Percentiles rank a stretch among this genome's conserved stretches.
Evolutionary conservation across 2,888 invertebrate genomes (phyloP).

Genomic region (Ophion ellenae): DNA sequence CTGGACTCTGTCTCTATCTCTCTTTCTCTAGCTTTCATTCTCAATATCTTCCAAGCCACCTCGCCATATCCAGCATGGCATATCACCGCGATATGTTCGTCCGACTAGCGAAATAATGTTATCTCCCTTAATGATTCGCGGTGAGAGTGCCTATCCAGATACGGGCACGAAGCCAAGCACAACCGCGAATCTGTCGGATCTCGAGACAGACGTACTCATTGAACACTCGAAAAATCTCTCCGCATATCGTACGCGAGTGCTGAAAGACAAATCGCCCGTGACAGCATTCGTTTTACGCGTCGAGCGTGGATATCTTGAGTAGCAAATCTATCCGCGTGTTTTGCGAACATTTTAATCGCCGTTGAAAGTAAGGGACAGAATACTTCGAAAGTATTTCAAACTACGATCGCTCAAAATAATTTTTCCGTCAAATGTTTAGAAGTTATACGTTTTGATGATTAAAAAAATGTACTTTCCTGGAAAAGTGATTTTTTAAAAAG

Average conservation of each 20-base stretch:
- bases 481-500: no score
- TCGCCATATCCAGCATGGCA: neutral
- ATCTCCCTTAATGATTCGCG: conserved; percentile 34
- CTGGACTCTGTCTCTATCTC: neutral
- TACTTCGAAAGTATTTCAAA: neutral
- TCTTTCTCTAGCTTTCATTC: neutral
- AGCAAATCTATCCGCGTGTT: neutral
- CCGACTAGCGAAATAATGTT: conserved; percentile 47
- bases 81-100: conserved; percentile 41
- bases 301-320: neutral
- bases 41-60: neutral
- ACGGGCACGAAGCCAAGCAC: conserved; percentile 54
- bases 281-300: neutral
- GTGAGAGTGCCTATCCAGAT: conserved; percentile 44
- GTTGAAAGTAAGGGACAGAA: neutral
- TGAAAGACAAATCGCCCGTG: conserved; percentile 10
- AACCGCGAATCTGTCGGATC: conserved; percentile 45
- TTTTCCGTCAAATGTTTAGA: neutral
- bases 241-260: conserved; percentile 13
- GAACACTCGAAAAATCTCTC: conserved; percentile 1
- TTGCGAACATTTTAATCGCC: neutral
- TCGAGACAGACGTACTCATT: neutral
- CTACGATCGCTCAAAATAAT: neutral
- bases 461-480: no score
- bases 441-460: neutral